Percentiles rank a stretch among this genome's conserved stretches.
Conservation (phyloP, 2,113 vertebrate genomes). For the Hirundichthys speculiger region DNA sequence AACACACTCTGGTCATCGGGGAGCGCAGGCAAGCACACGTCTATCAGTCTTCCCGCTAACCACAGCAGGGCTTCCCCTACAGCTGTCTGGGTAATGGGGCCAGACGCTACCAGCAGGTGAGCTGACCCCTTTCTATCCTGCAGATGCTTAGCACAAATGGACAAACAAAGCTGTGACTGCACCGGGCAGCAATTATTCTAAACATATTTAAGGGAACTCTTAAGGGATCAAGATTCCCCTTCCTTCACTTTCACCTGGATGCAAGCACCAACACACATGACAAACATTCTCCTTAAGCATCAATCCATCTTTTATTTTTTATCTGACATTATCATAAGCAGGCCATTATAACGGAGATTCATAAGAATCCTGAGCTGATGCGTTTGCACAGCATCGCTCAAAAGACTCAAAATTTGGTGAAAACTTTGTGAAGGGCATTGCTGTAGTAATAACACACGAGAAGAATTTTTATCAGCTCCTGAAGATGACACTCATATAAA, state of each 20-base stretch:
- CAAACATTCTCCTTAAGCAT: neutral
- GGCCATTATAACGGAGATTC: too few relatives aligned
- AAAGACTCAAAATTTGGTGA: slow-evolving; percentile 5
- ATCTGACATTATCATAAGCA: too few relatives aligned
- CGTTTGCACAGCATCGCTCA: neutral
- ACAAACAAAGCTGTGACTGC: slow-evolving; percentile 7
- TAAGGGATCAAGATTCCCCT: neutral
- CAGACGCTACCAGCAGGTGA: slow-evolving; percentile 49
- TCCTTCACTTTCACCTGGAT: neutral
- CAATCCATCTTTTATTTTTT: neutral
- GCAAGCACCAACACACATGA: neutral
- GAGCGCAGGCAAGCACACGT: slow-evolving; percentile 28
- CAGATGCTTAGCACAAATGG: slow-evolving; percentile 31
- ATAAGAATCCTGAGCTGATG: neutral
- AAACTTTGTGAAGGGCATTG: slow-evolving; percentile 38
- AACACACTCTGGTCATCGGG: slow-evolving; percentile 52
- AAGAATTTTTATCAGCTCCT: slow-evolving; percentile 28
- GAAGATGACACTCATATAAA: slow-evolving; percentile 11
- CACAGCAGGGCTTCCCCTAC: slow-evolving; percentile 55
- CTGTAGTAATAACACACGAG: slow-evolving; percentile 18
- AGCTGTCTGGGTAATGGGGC: slow-evolving; percentile 60
- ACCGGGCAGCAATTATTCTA: neutral
- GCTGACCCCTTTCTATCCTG: slow-evolving; percentile 52
- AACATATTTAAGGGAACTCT: neutral
- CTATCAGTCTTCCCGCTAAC: slow-evolving; percentile 52